Evolutionary conservation across 2,797 vertebrate species (phyloP).

Genomic region (Champsocephalus gunnari): DNA sequence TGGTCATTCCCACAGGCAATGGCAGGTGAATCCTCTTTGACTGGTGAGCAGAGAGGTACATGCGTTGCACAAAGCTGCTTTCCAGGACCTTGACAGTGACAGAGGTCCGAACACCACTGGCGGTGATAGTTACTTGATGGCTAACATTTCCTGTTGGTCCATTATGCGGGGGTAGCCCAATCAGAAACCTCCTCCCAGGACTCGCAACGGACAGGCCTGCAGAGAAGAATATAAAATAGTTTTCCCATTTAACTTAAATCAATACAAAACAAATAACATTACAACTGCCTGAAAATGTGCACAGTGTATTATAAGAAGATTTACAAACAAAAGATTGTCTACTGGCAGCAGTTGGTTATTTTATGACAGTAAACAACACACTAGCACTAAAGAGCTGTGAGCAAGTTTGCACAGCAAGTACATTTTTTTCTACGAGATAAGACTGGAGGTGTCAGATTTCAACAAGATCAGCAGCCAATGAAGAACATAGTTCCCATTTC

Average conservation of each 20-base stretch:
- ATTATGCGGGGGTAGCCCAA: slow-evolving; percentile 51
- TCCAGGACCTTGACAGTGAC: slow-evolving; percentile 45
- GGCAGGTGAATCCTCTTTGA: slow-evolving; percentile 31
- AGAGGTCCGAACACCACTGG: slow-evolving; percentile 30
- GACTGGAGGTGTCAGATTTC: slow-evolving; percentile 80
- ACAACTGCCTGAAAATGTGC: slow-evolving; percentile 3
- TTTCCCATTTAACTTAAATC: slow-evolving; percentile 6
- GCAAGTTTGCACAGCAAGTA: slow-evolving; percentile 27
- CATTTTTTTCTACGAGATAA: slow-evolving; percentile 62
- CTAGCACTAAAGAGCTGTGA: slow-evolving; percentile 9
- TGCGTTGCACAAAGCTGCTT: slow-evolving; percentile 25
- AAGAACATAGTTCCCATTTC: slow-evolving; percentile 53
- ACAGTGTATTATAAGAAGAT: slow-evolving; percentile 4
- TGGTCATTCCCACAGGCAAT: slow-evolving; percentile 15
- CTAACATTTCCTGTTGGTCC: slow-evolving; percentile 30
- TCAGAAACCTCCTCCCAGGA: slow-evolving; percentile 45
- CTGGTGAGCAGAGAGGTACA: slow-evolving; percentile 35
- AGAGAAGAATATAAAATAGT: slow-evolving; percentile 22
- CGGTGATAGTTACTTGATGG: slow-evolving; percentile 34
- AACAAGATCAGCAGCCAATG: slow-evolving; percentile 79
- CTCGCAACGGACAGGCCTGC: slow-evolving; percentile 35
- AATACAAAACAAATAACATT: slow-evolving; percentile 25
- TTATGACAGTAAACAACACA: slow-evolving; percentile 28
- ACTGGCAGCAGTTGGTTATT: slow-evolving; percentile 16
- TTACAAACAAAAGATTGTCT: slow-evolving; percentile 20